phyloP scores from a whole-genome alignment of 1,140 invertebrate species.

The Heliconius eleuchia region DNA sequence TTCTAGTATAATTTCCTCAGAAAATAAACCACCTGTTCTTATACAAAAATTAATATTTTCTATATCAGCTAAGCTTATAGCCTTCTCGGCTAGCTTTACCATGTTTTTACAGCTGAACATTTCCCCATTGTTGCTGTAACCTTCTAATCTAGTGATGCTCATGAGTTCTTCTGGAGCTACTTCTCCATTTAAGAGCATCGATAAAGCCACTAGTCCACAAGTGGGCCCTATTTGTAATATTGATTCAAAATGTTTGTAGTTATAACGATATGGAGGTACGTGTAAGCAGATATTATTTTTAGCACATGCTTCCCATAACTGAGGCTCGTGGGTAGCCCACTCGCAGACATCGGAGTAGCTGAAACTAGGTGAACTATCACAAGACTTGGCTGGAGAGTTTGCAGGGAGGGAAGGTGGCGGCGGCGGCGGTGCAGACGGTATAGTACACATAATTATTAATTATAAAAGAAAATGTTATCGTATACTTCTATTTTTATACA shows the following conservation, averaged over 20 bases:
- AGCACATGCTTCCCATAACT: slow-evolving; percentile 76
- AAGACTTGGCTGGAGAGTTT: slow-evolving; percentile 27
- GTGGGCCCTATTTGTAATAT: slow-evolving; percentile 84
- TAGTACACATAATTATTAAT: slow-evolving; percentile 54
- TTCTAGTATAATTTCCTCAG: slow-evolving; percentile 73
- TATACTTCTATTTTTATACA: slow-evolving; percentile 29
- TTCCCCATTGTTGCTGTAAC: slow-evolving; percentile 91
- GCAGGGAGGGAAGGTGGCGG: slow-evolving; percentile 45
- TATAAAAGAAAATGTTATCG: background rate
- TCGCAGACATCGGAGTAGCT: slow-evolving; percentile 49
- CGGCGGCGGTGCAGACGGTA: slow-evolving; percentile 56
- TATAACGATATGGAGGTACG: slow-evolving; percentile 63
- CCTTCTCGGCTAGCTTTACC: slow-evolving; percentile 82
- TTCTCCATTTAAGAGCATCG: slow-evolving; percentile 86
- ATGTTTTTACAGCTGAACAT: slow-evolving; percentile 91
- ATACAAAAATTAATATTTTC: slow-evolving; percentile 52
- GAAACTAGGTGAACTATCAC: slow-evolving; percentile 34
- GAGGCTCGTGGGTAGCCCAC: slow-evolving; percentile 73
- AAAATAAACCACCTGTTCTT: slow-evolving; percentile 57
- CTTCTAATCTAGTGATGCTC: slow-evolving; percentile 82
- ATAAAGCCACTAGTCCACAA: slow-evolving; percentile 91
- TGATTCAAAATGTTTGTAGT: slow-evolving; percentile 65
- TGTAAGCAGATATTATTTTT: slow-evolving; percentile 70
- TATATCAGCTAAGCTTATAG: slow-evolving; percentile 59
- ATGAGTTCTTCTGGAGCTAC: slow-evolving; percentile 83